Base-by-base conservation (phyloP, 2,888 invertebrate species). In the Nemoura dubitans region DNA sequence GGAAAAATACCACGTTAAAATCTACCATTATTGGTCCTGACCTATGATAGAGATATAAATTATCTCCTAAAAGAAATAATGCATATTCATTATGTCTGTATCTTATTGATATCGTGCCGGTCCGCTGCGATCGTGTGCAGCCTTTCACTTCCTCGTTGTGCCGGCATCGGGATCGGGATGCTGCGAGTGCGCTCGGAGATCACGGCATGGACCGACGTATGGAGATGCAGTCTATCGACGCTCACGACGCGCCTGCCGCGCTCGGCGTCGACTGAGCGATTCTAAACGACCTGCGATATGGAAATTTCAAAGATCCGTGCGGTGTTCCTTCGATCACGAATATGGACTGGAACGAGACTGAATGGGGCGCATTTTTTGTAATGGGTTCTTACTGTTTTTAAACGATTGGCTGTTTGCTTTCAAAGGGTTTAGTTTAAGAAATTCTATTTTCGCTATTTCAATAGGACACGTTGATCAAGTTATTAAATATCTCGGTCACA, bases 21-120 rank as follows among this genome's bases (percentile, higher is more conserved):
- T 81, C 29, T n/a, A 81, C 81, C 30, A 81, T 81, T 81, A 81
- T 27, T 81, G 81, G 81, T 81, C 81, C 81, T 81, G 81, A 81
- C 81, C 81, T 81, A 81, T 30, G 30, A 81, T 30, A 30, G 28
- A 81, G 81, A 28, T 81, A 81, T 81, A 81, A 81, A 81, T 81
- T 81, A 81, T 30, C 78, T 7, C 10, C 30, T 81, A 28, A 30
- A 28, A 81, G 81, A 81, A 30, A 81, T 81, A 81, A 81, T 81
- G 81, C 81, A 81, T 81, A 81, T 81, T 81, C 81, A 81, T 81
- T 81, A 81, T 5, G n/a, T 81, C 29, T 30, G 29, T 30, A 30
- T 81, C 30, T 81, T 81, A 81, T 81, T 81, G 81, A 81, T 81
- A 29, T 81, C 81, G 81, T 81, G 81, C 81, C 6, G n/a, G 30